Base-by-base conservation (phyloP, 2,888 invertebrate species). In the Dryococelus australis region DNA sequence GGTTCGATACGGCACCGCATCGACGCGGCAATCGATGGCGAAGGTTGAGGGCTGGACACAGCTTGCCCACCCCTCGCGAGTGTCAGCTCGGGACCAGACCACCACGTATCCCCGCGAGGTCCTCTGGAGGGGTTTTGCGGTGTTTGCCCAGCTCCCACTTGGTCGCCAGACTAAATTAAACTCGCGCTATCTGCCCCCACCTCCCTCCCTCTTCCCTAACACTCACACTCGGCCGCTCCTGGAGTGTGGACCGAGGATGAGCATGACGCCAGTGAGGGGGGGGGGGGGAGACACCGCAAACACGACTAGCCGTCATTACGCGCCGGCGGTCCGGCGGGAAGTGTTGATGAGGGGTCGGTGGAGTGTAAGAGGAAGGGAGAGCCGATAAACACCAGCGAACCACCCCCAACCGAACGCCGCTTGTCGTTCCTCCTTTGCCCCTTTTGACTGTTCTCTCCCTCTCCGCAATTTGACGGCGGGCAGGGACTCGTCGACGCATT, bases 81-180 rank as follows among this genome's bases (percentile, higher is more conserved):
- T 47, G 47, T 47, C 35, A 35, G 35, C 35, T 35, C 47, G 47
- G 47, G 16, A 10, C 12, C 47, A 6, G 47, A 47, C 47, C 47
- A 47, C 47, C 5, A 47, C 47, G 47, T 47, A 47, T 47, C 16
- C 47, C 47, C 47, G 47, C 47, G 47, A 47, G 47, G 47, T 65
- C 65, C 35, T n/a, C n/a, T 65, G 65, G n/a, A 65, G 65, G 65
- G 65, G 65, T 65, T 65, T 65, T 65, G 65, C n/a, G 65, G 65
- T 65, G 65, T 65, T 65, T 65, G 65, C 65, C 65, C 20, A 65
- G 65, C 65, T 65, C 65, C 65, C 65, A 65, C 65, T 65, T 65
- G 65, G 65, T 65, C 65, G 65, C 65, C 65, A 65, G 65, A 65
- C 65, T 65, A 65, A 65, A 65, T 65, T 65, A 65, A 65, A 65